Conservation (phyloP, 2,797 vertebrate species). For the Decapterus maruadsi region DNA sequence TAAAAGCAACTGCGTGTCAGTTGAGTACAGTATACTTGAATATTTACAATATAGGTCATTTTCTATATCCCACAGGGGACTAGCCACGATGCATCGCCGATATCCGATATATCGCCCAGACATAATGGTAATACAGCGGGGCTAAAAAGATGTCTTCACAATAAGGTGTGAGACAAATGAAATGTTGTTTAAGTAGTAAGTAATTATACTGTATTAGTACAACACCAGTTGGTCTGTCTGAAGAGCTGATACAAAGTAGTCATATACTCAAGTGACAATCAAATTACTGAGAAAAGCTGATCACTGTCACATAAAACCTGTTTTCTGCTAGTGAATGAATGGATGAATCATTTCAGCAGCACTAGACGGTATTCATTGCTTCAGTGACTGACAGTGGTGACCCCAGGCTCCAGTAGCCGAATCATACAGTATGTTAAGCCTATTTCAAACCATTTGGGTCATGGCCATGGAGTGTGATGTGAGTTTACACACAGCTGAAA, state of each 20-base stretch:
- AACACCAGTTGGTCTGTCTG: not conserved
- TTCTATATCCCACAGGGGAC: no score
- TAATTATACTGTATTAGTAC: constrained; percentile 8
- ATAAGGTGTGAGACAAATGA: not conserved
- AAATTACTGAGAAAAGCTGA: not conserved
- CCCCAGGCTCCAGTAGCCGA: not conserved
- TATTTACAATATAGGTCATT: no score
- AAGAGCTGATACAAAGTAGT: no score
- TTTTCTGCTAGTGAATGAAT: not conserved
- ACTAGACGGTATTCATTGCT: not conserved
- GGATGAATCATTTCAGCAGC: not conserved
- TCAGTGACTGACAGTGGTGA: not conserved
- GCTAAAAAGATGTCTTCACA: constrained; percentile 19
- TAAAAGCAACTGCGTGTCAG: no score
- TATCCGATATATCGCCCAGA: no score
- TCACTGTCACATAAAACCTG: not conserved
- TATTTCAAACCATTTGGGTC: no score
- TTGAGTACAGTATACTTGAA: no score
- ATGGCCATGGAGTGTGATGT: no score
- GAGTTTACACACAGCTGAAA: not conserved
- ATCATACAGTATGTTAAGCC: not conserved
- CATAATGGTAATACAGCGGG: no score
- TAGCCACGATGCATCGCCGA: no score
- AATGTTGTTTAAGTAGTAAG: constrained; percentile 32
- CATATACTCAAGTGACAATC: not conserved